phyloP scores from a whole-genome alignment of 2,797 vertebrate species.

The Crypturellus tataupa region DNA sequence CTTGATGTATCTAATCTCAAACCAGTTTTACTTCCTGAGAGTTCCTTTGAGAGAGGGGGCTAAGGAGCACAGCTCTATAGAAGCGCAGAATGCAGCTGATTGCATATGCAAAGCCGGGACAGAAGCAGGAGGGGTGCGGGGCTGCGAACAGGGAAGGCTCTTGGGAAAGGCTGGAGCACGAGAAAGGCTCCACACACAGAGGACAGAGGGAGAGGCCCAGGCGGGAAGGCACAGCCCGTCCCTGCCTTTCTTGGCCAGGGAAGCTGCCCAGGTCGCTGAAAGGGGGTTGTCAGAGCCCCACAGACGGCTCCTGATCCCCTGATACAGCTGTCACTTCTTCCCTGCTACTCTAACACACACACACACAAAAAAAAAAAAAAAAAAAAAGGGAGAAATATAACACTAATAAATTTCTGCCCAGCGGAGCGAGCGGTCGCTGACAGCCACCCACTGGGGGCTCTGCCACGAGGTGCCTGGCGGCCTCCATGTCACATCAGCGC shows the following conservation, averaged over 20 bases:
- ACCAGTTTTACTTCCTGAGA: conserved; percentile 53
- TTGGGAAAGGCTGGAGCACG: conserved; percentile 9
- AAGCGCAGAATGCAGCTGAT: conserved; percentile 69
- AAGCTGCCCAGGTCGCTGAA: conserved; percentile 32
- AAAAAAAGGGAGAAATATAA: conserved; percentile 50
- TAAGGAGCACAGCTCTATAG: conserved; percentile 52
- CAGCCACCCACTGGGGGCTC: conserved; percentile 62
- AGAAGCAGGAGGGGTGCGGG: too few species aligned
- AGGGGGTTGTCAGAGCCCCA: conserved; percentile 51
- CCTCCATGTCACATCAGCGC: too few species aligned
- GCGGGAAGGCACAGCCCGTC: neutral
- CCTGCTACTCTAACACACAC: conserved; percentile 46
- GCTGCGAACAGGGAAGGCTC: neutral
- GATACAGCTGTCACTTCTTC: conserved; percentile 86
- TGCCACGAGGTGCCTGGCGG: too few species aligned
- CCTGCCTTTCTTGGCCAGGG: conserved; percentile 55
- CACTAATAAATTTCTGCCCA: conserved; percentile 68
- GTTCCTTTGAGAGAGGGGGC: conserved; percentile 54
- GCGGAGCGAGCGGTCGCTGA: conserved; percentile 3
- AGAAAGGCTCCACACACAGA: neutral
- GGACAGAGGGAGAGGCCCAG: conserved; percentile 10
- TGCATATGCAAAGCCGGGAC: conserved; percentile 67
- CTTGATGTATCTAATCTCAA: conserved; percentile 41
- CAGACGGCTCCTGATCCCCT: conserved; percentile 77
- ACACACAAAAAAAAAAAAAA: too few species aligned